These are phyloP conservation scores for Oreamnos americanus DNA, from an alignment of 2,113 vertebrate species.

Conservation along the genomic window DNA sequence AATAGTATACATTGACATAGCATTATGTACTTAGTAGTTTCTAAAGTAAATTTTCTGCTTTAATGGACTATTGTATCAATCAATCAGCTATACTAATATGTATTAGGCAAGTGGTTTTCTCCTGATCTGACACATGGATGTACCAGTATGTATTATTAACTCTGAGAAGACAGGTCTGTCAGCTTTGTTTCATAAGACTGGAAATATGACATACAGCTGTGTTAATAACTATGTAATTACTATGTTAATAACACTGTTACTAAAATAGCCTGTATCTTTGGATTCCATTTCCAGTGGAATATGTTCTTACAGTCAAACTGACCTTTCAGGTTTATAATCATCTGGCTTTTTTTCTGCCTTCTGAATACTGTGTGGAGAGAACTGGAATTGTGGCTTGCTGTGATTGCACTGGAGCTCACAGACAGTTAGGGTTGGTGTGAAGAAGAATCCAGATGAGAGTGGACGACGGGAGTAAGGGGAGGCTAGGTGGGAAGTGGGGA, in stretches of 20 bases:
- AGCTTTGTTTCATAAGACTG: constrained; percentile 17
- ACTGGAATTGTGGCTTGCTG: not conserved
- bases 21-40: not conserved
- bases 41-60: not conserved
- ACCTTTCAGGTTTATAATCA: not conserved
- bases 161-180: constrained; percentile 11
- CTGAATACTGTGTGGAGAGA: not conserved
- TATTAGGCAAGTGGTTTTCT: not conserved
- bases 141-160: not conserved
- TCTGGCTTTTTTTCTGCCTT: not conserved
- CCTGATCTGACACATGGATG: not conserved
- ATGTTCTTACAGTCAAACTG: constrained; percentile 19
- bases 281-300: constrained; percentile 19
- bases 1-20: not conserved
- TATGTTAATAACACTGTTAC: not conserved
- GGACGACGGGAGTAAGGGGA: not conserved
- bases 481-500: not conserved
- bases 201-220: not conserved
- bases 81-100: not conserved
- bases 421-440: not conserved
- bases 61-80: not conserved
- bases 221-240: constrained; percentile 1
- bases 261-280: constrained; percentile 36
- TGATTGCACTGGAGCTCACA: not conserved
- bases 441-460: not conserved